Conservation (phyloP, 2,113 vertebrate genomes). For the Henicopernis longicauda region DNA sequence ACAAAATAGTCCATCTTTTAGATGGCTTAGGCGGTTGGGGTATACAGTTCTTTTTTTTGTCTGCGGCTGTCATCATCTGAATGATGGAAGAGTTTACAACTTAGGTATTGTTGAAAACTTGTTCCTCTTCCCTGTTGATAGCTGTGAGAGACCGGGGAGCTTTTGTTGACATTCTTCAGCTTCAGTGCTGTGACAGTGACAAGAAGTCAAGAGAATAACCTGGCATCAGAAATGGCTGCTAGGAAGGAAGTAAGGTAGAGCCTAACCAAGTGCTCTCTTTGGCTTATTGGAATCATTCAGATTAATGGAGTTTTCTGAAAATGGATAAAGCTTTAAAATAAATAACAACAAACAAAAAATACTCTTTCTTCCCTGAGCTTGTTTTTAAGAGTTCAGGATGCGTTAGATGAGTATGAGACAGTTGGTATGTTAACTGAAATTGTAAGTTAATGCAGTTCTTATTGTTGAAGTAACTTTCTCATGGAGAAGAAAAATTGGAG, state of each 20-base stretch:
- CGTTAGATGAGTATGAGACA: neutral
- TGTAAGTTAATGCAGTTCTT: neutral
- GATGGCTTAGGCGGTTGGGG: neutral
- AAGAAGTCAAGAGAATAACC: neutral
- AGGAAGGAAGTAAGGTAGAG: neutral
- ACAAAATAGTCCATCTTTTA: neutral
- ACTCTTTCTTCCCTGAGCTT: neutral
- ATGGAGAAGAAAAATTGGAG: neutral
- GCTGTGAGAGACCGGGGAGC: neutral
- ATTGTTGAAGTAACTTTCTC: neutral
- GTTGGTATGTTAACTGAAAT: neutral
- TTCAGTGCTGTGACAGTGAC: neutral
- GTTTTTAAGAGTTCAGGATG: neutral
- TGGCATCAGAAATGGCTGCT: neutral
- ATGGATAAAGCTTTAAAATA: neutral
- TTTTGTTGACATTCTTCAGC: neutral
- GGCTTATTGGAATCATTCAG: neutral
- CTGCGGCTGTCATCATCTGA: constrained; percentile 30
- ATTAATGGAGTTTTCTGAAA: neutral
- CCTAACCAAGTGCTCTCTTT: neutral
- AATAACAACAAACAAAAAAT: neutral
- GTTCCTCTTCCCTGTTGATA: neutral
- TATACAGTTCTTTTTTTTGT: neutral
- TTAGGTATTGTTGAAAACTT: constrained; percentile 1
- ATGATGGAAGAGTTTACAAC: constrained; percentile 16